Percentiles rank a stretch among this genome's conserved stretches.
Evolutionary conservation across 2,113 vertebrate species (phyloP).

Genomic region (Piaya cayana): DNA sequence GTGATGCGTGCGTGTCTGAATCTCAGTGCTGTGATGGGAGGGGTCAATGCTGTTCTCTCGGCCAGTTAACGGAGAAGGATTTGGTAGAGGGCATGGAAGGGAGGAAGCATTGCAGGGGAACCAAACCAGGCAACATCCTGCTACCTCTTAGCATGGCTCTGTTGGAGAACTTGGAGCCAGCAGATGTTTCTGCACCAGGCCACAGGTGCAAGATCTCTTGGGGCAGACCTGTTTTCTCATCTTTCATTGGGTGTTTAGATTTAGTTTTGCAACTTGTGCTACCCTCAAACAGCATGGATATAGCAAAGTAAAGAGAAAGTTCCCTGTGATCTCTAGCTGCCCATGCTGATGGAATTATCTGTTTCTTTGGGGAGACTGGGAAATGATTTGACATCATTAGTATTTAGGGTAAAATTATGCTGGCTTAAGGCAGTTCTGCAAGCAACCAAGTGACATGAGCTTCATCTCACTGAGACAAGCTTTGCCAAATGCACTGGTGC

Average conservation of each 20-base stretch:
- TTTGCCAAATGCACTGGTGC: neutral
- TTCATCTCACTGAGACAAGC: neutral
- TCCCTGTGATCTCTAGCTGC: neutral
- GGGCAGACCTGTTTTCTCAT: neutral
- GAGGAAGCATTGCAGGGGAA: neutral
- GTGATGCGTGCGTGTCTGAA: neutral
- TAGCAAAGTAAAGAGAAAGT: neutral
- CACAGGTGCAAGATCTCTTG: neutral
- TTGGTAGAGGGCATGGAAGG: neutral
- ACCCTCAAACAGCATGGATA: neutral
- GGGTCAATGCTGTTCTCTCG: neutral
- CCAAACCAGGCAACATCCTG: neutral
- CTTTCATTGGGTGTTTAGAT: neutral
- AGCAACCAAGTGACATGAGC: neutral
- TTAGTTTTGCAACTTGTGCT: neutral
- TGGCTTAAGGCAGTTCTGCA: neutral
- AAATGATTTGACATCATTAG: slow-evolving; percentile 23
- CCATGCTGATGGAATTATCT: neutral
- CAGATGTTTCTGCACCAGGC: neutral
- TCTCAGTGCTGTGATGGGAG: neutral
- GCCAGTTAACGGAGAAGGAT: neutral
- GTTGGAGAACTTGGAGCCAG: neutral
- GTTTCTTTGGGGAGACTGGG: neutral
- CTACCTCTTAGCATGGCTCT: neutral
- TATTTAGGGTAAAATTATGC: neutral